Evolutionary conservation across 2,113 vertebrate genomes (phyloP), one percentile per base, ranked within the genome.

Genomic region (Cyprinodon tularosa): DNA sequence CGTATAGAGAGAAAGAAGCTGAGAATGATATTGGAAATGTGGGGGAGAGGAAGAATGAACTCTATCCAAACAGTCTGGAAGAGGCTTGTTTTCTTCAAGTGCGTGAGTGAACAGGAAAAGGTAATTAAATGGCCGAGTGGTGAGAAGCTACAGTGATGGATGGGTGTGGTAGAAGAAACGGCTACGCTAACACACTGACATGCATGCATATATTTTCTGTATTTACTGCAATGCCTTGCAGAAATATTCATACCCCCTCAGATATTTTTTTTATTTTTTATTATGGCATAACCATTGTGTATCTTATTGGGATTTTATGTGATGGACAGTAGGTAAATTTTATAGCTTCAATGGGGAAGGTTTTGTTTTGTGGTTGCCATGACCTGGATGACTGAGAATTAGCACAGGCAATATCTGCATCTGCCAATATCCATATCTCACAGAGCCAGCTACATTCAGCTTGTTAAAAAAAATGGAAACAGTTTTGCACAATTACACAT

Each of bases 61-160:
- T 87, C 88, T 92, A 87, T 92, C 90, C 84, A 93, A 94, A 94
- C 92, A 91, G 74, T 91, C 84, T 89, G 87, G 88, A 90, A 83
- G 86, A 72, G 85, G 63, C 89, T 91, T 92, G 90, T 92, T 94
- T 93, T 92, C 90, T 90, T 90, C 89, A 80, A 91, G 84, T 90
- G 84, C 76, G 73, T 81, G 82, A 91, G 86, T 83, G 87, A 91
- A 86, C 90, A 92, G 89, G 90, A 93, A 93, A 91, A 89, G 90
- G 86, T 88, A 90, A 93, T 93, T 93, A 92, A 91, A 81, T 91
- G 84, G 82, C 82, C 85, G 81, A 90, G 85, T 92, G 91, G 91
- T 63, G 84, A 91, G 86, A 90, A 86, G 76, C 72, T 69, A 71
- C 76, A 89, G 75, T 91, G 93, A 94, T 92, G 88, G 89, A 93